Evolutionary conservation across 2,797 vertebrate genomes (phyloP), one percentile per base, ranked within the genome.

Genomic region (Echiichthys vipera): DNA sequence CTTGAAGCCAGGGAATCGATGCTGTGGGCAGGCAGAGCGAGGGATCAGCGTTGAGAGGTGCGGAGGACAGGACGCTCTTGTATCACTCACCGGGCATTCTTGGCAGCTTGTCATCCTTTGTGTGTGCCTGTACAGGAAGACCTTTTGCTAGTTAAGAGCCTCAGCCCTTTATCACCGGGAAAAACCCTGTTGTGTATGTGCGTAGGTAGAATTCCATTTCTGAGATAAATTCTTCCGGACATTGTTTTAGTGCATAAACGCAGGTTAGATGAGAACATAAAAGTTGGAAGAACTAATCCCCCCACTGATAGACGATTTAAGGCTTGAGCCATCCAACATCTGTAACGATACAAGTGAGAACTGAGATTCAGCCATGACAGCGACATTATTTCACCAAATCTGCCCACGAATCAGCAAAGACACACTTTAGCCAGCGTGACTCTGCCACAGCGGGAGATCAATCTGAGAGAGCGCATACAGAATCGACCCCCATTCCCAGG

Each of bases 11-110:
- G 61, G 74, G 77, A 88, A 85, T 88, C 74, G 32, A 84, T 84
- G 88, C 70, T 67, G 86, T 77, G 71, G 85, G 90, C 74, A 76
- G 82, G 63, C 65, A 63, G 72, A 82, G 81, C 77, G 55, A 80
- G 58, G 80, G 80, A 83, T 88, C 74, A 67, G 57, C 45, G 25
- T 64, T 49, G 66, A 71, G 67, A 79, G 67, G 54, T 47, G 55
- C 36, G 7, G 65, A 87, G 82, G 78, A 88, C 32, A 55, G 70
- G 80, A 73, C 76, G 66, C 77, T 51, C 47, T 77, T 57, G 83
- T 64, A 75, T 77, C 80, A 76, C 68, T 86, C 83, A 65, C 70
- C 27, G 42, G 75, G 76, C 22, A 12, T 81, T 81, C 72, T 87
- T 85, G 79, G 87, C 84, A 84, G 83, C 77, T 85, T 66, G 54